phyloP scores from a whole-genome alignment of 2,113 vertebrate species.

The Aptenodytes patagonicus region DNA sequence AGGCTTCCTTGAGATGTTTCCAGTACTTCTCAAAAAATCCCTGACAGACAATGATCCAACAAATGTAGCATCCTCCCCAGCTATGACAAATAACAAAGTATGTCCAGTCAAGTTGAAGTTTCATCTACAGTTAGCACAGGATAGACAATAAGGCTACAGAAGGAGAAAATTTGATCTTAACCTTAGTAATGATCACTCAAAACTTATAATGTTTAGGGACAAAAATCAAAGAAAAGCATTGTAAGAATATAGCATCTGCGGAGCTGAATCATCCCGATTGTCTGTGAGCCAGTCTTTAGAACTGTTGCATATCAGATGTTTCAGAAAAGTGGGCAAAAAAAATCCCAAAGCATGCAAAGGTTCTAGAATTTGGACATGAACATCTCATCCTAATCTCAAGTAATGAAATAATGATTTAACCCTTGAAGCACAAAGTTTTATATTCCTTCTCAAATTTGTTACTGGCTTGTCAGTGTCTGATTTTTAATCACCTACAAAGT shows the following conservation, averaged over 20 bases:
- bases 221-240: slow-evolving; percentile 1
- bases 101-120: not conserved
- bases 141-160: not conserved
- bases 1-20: not conserved
- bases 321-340: not conserved
- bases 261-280: not conserved
- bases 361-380: not conserved
- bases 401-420: not conserved
- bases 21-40: not conserved
- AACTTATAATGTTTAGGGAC: not conserved
- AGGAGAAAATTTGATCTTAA: not conserved
- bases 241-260: slow-evolving; percentile 3
- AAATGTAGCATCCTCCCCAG: not conserved
- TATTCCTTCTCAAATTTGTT: not conserved
- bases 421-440: not conserved
- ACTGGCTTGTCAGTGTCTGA: not conserved
- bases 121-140: not conserved
- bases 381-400: not conserved
- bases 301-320: not conserved
- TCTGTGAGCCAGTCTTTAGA: not conserved
- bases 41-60: not conserved
- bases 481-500: not conserved
- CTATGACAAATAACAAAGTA: not conserved
- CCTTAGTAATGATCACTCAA: slow-evolving; percentile 1
- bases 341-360: not conserved